phyloP scores from a whole-genome alignment of 2,113 vertebrate genomes.

The Recurvirostra avosetta region DNA sequence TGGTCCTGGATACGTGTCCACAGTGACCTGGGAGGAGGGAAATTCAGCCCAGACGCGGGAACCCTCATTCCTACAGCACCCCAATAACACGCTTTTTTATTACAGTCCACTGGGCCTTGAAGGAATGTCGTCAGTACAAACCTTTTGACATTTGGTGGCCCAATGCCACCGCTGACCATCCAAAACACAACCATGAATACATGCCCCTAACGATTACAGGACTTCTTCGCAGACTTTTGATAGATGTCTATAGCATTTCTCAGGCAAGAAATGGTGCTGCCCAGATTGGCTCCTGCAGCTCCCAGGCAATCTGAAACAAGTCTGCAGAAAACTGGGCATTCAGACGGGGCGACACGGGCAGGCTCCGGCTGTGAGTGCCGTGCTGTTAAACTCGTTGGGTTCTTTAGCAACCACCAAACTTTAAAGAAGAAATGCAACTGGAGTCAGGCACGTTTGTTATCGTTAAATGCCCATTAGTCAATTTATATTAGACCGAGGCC shows the following conservation, averaged over 20 bases:
- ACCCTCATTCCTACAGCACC: not conserved
- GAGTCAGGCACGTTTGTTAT: not conserved
- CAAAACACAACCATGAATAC: not conserved
- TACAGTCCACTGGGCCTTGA: too few species aligned
- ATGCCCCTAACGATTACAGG: not conserved
- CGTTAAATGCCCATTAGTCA: not conserved
- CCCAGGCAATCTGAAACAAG: not conserved
- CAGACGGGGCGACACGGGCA: not conserved
- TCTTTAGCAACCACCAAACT: not conserved
- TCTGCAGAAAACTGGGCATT: too few species aligned
- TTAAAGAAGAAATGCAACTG: not conserved
- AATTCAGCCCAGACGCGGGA: not conserved
- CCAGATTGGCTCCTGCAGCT: not conserved
- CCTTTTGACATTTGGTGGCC: too few species aligned
- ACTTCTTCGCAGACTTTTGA: rapidly evolving
- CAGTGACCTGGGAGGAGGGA: not conserved
- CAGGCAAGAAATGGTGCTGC: not conserved
- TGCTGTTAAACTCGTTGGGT: too few species aligned
- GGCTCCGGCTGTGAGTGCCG: rapidly evolving
- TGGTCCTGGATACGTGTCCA: too few species aligned
- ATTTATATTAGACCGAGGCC: not conserved
- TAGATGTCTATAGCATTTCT: not conserved
- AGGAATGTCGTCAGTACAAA: rapidly evolving
- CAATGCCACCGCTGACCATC: rapidly evolving
- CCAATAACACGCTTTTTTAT: not conserved